Evolutionary conservation across 2,888 invertebrate genomes (phyloP).

Genomic region (Dryobotodes eremita): DNA sequence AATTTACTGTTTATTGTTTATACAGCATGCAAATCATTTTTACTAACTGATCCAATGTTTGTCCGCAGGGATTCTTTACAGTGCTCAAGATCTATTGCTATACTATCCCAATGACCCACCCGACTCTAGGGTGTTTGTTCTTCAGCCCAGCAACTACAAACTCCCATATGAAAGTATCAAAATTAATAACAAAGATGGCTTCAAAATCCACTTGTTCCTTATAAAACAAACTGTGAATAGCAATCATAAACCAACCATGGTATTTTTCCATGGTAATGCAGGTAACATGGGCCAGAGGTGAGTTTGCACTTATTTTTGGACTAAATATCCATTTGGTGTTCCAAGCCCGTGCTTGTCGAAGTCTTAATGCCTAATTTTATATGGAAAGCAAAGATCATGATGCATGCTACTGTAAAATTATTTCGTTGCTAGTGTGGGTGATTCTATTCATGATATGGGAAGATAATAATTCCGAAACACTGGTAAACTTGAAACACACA

Average conservation of each 20-base stretch:
- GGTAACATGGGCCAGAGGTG: constrained; percentile 98
- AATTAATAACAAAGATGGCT: constrained; percentile 93
- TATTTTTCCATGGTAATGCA: constrained; percentile 99
- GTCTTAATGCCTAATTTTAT: background rate
- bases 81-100: constrained; percentile 95
- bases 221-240: constrained; percentile 94
- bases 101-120: constrained; percentile 97
- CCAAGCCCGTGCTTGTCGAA: background rate
- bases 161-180: constrained; percentile 96
- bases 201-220: constrained; percentile 95
- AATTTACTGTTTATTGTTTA: background rate
- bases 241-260: constrained; percentile 94
- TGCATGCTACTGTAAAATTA: background rate
- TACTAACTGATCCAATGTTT: constrained; percentile 11
- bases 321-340: background rate
- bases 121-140: constrained; percentile 96
- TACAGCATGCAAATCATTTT: background rate
- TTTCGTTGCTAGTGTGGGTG: background rate
- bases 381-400: background rate
- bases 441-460: background rate
- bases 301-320: constrained; percentile 30
- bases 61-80: constrained; percentile 94
- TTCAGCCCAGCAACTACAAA: constrained; percentile 96
- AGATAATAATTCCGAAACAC: background rate
- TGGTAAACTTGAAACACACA: background rate